Conservation (phyloP, 2,888 invertebrate genomes). For the Nudaria mundana region DNA sequence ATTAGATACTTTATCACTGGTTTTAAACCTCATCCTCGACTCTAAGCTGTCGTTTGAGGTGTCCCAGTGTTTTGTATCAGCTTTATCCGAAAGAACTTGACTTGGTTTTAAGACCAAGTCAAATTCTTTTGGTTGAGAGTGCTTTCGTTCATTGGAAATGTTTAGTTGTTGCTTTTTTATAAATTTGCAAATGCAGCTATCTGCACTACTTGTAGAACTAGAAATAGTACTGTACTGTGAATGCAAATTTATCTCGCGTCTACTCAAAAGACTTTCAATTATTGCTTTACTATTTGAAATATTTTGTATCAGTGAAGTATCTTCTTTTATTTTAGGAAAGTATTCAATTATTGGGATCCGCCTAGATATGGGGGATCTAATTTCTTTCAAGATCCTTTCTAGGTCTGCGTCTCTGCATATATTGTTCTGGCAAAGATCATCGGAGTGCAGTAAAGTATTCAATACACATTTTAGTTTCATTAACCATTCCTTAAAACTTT, state of each 20-base stretch:
- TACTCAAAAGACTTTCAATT: conserved; percentile 32
- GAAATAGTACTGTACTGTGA: too few relatives aligned
- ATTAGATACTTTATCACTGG: too few relatives aligned
- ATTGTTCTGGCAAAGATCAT: conserved; percentile 30
- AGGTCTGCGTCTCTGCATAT: conserved; percentile 22
- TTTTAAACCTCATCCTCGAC: too few relatives aligned
- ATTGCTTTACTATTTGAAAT: conserved; percentile 31
- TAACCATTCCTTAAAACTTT: conserved; percentile 34
- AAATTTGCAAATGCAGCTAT: conserved; percentile 32
- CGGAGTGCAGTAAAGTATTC: conserved; percentile 28
- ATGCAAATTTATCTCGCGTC: too few relatives aligned
- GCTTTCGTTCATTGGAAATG: background rate
- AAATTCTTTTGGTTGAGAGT: background rate
- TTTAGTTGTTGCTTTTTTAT: conserved; percentile 10
- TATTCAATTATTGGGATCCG: conserved; percentile 27
- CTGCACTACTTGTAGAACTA: too few relatives aligned
- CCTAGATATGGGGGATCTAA: conserved; percentile 26
- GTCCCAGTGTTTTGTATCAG: too few relatives aligned
- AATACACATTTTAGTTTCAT: conserved; percentile 37
- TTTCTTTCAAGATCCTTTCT: conserved; percentile 30
- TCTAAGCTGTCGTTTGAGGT: too few relatives aligned
- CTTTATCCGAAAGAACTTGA: too few relatives aligned
- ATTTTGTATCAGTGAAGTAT: conserved; percentile 12
- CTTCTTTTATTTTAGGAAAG: conserved; percentile 23
- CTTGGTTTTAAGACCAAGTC: too few relatives aligned